Evolutionary conservation across 2,888 invertebrate species (phyloP).

Genomic region (Perizoma flavofasciatum): DNA sequence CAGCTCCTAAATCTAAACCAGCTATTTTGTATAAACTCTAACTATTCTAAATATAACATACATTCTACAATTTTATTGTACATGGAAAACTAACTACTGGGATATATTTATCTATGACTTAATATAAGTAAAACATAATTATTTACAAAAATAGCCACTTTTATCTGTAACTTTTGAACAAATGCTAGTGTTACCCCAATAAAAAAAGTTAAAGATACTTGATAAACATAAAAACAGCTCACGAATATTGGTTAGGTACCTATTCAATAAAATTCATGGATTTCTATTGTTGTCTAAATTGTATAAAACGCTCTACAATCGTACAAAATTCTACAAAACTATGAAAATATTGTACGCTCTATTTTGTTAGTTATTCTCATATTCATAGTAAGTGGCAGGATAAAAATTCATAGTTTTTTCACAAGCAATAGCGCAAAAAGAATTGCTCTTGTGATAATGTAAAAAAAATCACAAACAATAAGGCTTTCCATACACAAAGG

Average conservation of each 20-base stretch:
- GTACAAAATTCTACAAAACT: constrained; percentile 64
- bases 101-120: constrained; percentile 77
- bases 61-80: constrained; percentile 82
- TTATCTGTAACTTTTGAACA: constrained; percentile 66
- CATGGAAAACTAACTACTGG: constrained; percentile 81
- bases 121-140: constrained; percentile 77
- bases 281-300: constrained; percentile 29
- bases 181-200: constrained; percentile 58
- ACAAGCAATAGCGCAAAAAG: constrained; percentile 30
- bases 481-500: constrained; percentile 25
- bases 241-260: constrained; percentile 46
- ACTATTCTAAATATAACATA: constrained; percentile 67
- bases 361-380: constrained; percentile 37
- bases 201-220: constrained; percentile 50
- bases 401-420: constrained; percentile 34
- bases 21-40: constrained; percentile 82
- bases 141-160: constrained; percentile 82
- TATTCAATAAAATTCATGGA: constrained; percentile 39
- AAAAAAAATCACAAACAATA: constrained; percentile 29
- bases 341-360: constrained; percentile 43
- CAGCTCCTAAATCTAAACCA: constrained; percentile 74
- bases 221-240: constrained; percentile 45
- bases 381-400: constrained; percentile 45
- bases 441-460: constrained; percentile 30
- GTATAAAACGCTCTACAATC: constrained; percentile 59